Percentiles rank a stretch among this genome's conserved stretches.
Conservation (phyloP, 2,113 vertebrate genomes). For the Axis porcinus region DNA sequence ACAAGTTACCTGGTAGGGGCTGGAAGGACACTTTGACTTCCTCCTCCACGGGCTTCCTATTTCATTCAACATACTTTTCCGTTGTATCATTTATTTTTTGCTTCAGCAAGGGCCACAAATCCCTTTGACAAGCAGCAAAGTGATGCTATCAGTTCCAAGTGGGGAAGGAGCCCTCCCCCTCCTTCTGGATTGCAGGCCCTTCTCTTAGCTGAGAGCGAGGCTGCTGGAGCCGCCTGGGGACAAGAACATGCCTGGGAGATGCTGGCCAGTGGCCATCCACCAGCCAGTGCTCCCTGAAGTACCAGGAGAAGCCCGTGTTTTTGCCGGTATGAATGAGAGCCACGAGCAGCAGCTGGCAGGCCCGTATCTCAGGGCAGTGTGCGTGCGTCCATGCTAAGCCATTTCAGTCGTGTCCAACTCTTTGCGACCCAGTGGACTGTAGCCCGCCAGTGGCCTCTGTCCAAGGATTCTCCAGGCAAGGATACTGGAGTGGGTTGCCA, state of each 20-base stretch:
- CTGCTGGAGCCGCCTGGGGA: neutral
- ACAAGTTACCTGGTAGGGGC: neutral
- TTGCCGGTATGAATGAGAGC: neutral
- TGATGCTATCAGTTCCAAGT: rapidly evolving
- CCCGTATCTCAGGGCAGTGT: rapidly evolving
- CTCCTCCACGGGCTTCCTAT: neutral
- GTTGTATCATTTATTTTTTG: rapidly evolving
- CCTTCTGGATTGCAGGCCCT: neutral
- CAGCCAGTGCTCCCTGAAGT: neutral
- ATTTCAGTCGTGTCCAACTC: neutral
- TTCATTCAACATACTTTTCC: rapidly evolving
- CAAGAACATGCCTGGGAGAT: neutral
- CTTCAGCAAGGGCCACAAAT: neutral
- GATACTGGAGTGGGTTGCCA: neutral
- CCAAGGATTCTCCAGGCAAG: neutral
- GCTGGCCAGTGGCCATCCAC: neutral
- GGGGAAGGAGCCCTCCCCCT: neutral
- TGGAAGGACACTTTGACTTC: neutral
- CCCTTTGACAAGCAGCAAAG: neutral
- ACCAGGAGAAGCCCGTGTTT: neutral
- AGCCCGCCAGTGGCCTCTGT: neutral
- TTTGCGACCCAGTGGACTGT: neutral
- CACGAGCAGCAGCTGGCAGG: neutral
- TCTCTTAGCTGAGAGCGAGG: neutral
- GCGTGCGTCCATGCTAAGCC: rapidly evolving